A percentile compares a stretch with the other conserved stretches of the same genome.
Evolutionary conservation across 2,888 invertebrate genomes (phyloP).

Genomic region (Drosophila borealis): DNA sequence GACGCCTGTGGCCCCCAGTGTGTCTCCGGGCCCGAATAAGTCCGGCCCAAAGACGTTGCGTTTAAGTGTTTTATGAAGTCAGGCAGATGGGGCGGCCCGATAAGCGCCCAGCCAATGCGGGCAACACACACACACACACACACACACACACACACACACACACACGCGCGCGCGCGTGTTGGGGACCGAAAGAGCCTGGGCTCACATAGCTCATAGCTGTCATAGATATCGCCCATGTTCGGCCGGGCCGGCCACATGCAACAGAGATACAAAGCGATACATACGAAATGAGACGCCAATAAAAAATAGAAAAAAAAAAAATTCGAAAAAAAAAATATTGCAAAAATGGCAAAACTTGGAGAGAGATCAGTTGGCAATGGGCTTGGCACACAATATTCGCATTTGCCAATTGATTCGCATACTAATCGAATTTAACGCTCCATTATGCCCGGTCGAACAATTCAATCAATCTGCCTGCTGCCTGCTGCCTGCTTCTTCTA

Average conservation of each 20-base stretch:
- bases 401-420: constrained; percentile 22
- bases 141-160: constrained; percentile 11
- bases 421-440: constrained; percentile 7
- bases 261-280: constrained; percentile 51
- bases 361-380: too few relatives aligned
- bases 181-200: not conserved
- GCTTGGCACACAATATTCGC: too few relatives aligned
- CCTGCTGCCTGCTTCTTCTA: too few relatives aligned
- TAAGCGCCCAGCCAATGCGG: constrained; percentile 58
- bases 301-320: too few relatives aligned
- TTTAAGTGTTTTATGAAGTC: constrained; percentile 79
- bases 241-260: constrained; percentile 45
- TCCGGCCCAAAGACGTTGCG: not conserved
- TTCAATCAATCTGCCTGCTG: too few relatives aligned
- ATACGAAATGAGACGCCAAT: constrained; percentile 39
- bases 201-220: constrained; percentile 64
- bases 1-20: constrained; percentile 61
- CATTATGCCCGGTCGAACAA: too few relatives aligned
- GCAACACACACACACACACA: constrained; percentile 6
- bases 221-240: constrained; percentile 59
- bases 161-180: constrained; percentile 7
- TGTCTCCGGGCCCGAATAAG: constrained; percentile 7
- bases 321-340: too few relatives aligned
- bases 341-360: too few relatives aligned
- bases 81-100: constrained; percentile 65